A percentile compares a stretch with the other conserved stretches of the same genome.
These are phyloP conservation scores for Cartodere bifasciata DNA, from an alignment of 2,888 invertebrate species.

Conservation along the genomic window DNA sequence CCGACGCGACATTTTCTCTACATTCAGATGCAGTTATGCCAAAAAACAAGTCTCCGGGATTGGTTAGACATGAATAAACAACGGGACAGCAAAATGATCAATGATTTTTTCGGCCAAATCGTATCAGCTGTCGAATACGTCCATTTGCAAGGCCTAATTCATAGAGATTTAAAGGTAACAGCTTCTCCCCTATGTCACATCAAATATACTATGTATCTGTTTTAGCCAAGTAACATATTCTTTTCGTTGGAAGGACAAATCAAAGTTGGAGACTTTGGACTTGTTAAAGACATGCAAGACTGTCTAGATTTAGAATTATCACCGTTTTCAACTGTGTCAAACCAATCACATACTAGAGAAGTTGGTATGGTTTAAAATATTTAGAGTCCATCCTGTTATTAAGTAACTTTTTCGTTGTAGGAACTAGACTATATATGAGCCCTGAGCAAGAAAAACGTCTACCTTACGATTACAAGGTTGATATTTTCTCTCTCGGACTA, in stretches of 20 bases:
- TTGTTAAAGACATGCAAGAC: slow-evolving; percentile 81
- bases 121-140: slow-evolving; percentile 93
- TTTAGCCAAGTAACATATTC: slow-evolving; percentile 79
- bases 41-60: slow-evolving; percentile 76
- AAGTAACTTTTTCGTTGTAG: slow-evolving; percentile 31
- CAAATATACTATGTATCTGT: slow-evolving; percentile 14
- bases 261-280: slow-evolving; percentile 96
- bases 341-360: slow-evolving; percentile 43
- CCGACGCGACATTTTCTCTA: slow-evolving; percentile 57
- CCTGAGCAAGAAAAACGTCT: slow-evolving; percentile 78
- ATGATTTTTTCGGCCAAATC: slow-evolving; percentile 77
- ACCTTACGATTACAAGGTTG: slow-evolving; percentile 81
- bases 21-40: slow-evolving; percentile 96
- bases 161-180: slow-evolving; percentile 82
- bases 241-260: slow-evolving; percentile 82
- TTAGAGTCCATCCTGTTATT: background rate
- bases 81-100: slow-evolving; percentile 40
- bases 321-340: slow-evolving; percentile 23
- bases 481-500: slow-evolving; percentile 88
- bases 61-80: slow-evolving; percentile 61
- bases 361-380: slow-evolving; percentile 40
- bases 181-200: background rate
- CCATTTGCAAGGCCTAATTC: slow-evolving; percentile 83
- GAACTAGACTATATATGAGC: slow-evolving; percentile 95
- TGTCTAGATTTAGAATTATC: slow-evolving; percentile 36